Percentiles rank a stretch among this genome's conserved stretches.
These are phyloP conservation scores for Catalaphyllia jardinei DNA, from an alignment of 64 coral and sea anemone genomes.

Conservation along the genomic window DNA sequence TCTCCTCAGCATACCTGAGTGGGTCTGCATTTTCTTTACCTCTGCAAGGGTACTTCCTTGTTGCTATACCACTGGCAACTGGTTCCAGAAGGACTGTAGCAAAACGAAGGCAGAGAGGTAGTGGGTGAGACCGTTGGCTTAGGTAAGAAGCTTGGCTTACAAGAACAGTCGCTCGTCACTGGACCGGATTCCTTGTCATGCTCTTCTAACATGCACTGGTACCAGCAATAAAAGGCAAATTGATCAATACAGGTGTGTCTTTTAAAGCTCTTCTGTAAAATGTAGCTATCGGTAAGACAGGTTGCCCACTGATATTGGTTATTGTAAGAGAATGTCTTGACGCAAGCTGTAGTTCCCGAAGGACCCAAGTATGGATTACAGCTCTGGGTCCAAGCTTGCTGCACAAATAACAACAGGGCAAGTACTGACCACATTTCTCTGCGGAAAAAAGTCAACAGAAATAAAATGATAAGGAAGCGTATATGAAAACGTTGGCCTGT, in stretches of 20 bases:
- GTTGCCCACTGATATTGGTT: slow-evolving; percentile 66
- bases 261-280: too few species aligned
- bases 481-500: too few species aligned
- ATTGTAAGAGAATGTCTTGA: not conserved
- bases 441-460: not conserved
- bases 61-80: slow-evolving; percentile 42
- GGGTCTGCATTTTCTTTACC: not conserved
- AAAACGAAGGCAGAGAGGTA: not conserved
- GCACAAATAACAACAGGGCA: not conserved
- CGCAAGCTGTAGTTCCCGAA: not conserved
- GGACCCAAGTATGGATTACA: slow-evolving; percentile 7
- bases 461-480: too few species aligned
- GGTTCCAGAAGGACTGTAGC: slow-evolving; percentile 39
- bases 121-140: not conserved
- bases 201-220: slow-evolving; percentile 74
- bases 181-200: slow-evolving; percentile 27
- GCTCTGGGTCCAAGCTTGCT: not conserved
- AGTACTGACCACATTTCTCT: too few species aligned
- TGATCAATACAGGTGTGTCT: not conserved
- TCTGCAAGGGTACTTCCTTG: slow-evolving; percentile 15
- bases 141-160: not conserved
- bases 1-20: slow-evolving; percentile 34
- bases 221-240: slow-evolving; percentile 31
- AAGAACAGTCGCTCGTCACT: slow-evolving; percentile 34
- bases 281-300: slow-evolving; percentile 60